Percentiles rank a stretch among this genome's conserved stretches.
Evolutionary conservation across 2,797 vertebrate species (phyloP).

Genomic region (Rhinoraja longicauda): DNA sequence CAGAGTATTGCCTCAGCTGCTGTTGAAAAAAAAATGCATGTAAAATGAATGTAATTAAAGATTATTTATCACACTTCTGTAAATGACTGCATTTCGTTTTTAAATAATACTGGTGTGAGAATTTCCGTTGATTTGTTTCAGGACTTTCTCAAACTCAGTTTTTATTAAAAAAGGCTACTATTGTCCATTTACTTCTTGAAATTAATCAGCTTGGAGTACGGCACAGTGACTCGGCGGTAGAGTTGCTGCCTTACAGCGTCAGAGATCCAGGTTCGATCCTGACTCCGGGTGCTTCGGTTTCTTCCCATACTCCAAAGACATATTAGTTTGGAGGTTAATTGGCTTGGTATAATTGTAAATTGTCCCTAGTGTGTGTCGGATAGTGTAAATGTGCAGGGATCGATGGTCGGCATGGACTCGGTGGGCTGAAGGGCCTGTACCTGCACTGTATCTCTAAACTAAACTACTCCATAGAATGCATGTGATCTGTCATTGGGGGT

Average conservation of each 20-base stretch:
- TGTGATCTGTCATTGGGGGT: background rate
- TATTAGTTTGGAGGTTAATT: too few species aligned
- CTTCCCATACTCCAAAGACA: too few species aligned
- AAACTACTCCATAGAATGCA: background rate
- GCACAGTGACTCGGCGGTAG: too few species aligned
- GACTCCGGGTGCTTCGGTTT: too few species aligned
- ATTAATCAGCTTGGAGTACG: background rate
- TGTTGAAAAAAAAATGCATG: slow-evolving; percentile 8
- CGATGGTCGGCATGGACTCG: too few species aligned
- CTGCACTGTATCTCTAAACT: too few species aligned
- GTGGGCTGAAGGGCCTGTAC: too few species aligned
- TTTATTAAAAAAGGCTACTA: background rate
- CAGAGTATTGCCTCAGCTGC: background rate
- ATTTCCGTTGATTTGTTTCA: background rate
- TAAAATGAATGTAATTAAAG: slow-evolving; percentile 37
- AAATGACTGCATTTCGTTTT: slow-evolving; percentile 21
- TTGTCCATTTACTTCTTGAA: background rate
- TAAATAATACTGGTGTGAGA: background rate
- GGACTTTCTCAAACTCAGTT: background rate
- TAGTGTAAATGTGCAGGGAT: too few species aligned
- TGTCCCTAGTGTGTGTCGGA: too few species aligned
- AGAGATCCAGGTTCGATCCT: too few species aligned
- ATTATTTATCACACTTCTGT: slow-evolving; percentile 28
- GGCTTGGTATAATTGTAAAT: too few species aligned
- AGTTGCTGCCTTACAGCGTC: too few species aligned